A percentile compares a stretch with the other conserved stretches of the same genome.
phyloP scores from a whole-genome alignment of 2,888 invertebrate genomes.

The Synergus gifuensis region DNA sequence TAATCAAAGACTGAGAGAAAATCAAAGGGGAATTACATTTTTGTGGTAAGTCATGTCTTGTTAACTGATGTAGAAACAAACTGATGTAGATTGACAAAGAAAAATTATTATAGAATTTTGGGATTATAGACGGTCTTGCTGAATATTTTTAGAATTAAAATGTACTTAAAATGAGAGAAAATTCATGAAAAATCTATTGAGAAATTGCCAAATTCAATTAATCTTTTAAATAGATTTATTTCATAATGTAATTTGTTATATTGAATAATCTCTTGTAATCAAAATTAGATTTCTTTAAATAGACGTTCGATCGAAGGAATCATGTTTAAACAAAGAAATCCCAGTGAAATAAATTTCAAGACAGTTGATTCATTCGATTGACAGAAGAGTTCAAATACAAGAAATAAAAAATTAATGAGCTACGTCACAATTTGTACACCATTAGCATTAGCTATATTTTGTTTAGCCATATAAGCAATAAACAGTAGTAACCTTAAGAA shows the following conservation, averaged over 20 bases:
- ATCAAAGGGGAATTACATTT: neutral
- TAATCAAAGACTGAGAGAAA: neutral
- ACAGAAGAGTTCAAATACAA: neutral
- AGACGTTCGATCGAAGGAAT: neutral
- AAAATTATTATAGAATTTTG: neutral
- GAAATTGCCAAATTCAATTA: constrained; percentile 16
- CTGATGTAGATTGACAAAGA: neutral
- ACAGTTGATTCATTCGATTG: neutral
- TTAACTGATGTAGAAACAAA: neutral
- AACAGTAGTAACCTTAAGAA: neutral
- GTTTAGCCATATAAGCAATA: constrained; percentile 29
- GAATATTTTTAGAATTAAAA: neutral
- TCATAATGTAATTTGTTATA: neutral
- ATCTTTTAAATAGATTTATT: constrained; percentile 9
- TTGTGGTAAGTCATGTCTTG: neutral
- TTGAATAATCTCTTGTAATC: constrained; percentile 12
- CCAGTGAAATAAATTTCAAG: neutral
- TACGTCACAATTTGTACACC: constrained; percentile 24
- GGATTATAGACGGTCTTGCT: no score
- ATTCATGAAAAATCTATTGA: neutral
- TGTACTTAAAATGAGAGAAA: neutral
- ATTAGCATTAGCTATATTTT: constrained; percentile 29
- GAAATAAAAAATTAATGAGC: constrained; percentile 7
- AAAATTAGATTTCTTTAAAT: constrained; percentile 7
- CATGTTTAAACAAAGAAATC: neutral